A percentile compares a stretch with the other conserved stretches of the same genome.
These are phyloP conservation scores for Eueides isabella DNA, from an alignment of 1,140 invertebrate species.

Conservation along the genomic window DNA sequence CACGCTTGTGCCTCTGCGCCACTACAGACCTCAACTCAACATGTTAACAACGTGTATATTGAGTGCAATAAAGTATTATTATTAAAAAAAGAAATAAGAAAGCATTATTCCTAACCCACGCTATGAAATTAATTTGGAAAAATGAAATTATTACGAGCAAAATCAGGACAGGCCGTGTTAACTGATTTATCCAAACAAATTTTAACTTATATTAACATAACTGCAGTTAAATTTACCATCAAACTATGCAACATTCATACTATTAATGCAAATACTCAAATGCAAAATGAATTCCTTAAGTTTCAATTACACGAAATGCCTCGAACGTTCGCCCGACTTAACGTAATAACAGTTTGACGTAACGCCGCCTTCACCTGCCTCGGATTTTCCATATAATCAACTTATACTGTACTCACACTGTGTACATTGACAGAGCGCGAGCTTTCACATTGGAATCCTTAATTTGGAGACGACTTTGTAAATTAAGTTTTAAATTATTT, in stretches of 20 bases:
- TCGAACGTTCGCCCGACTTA: slow-evolving; percentile 41
- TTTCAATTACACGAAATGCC: slow-evolving; percentile 55
- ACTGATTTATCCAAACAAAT: neutral
- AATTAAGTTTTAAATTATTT: neutral
- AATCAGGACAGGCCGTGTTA: neutral
- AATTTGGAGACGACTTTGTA: neutral
- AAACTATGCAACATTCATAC: slow-evolving; percentile 22
- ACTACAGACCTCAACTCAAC: no score
- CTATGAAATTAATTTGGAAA: no score
- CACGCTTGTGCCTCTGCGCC: no score
- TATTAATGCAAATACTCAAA: slow-evolving; percentile 37
- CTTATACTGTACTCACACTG: slow-evolving; percentile 1
- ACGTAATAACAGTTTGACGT: slow-evolving; percentile 55
- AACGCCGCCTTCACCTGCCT: slow-evolving; percentile 37
- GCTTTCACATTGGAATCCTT: slow-evolving; percentile 5
- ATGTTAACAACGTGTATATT: no score
- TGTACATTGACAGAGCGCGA: neutral
- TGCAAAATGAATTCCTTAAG: slow-evolving; percentile 48
- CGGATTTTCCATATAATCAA: slow-evolving; percentile 41
- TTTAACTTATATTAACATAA: neutral
- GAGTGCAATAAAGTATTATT: no score
- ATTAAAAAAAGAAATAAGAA: no score
- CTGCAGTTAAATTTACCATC: neutral
- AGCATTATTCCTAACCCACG: no score
- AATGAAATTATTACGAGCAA: neutral